These are phyloP conservation scores for Nothoprocta pentlandii DNA, from an alignment of 2,113 vertebrate genomes.

Conservation along the genomic window DNA sequence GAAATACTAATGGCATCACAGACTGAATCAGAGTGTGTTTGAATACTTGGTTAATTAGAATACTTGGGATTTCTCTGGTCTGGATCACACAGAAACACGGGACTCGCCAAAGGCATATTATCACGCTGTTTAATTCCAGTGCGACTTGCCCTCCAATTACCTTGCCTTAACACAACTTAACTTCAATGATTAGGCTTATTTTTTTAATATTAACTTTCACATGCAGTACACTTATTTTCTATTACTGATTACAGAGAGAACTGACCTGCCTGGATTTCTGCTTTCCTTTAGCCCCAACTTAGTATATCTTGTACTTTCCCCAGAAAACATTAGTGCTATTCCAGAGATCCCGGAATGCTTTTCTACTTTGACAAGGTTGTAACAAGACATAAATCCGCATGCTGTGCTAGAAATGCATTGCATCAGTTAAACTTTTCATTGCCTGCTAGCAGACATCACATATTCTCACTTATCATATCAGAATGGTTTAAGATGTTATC, in stretches of 20 bases:
- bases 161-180: not conserved
- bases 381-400: not conserved
- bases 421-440: not conserved
- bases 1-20: slow-evolving; percentile 15
- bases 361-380: not conserved
- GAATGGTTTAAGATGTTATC: slow-evolving; percentile 60
- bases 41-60: not conserved
- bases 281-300: not conserved
- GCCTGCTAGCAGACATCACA: not conserved
- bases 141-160: not conserved
- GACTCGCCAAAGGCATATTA: not conserved
- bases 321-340: not conserved
- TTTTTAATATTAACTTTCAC: not conserved
- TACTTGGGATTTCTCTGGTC: not conserved
- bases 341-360: not conserved
- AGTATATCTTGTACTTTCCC: not conserved
- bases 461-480: slow-evolving; percentile 49
- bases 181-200: not conserved
- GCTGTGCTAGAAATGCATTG: not conserved
- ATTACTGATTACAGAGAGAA: not conserved
- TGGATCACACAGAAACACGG: not conserved
- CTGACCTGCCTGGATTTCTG: not conserved
- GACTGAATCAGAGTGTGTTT: not conserved
- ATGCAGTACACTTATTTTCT: not conserved
- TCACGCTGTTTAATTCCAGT: not conserved